Evolutionary conservation across 2,797 vertebrate species (phyloP), one percentile per base, ranked within the genome.

Genomic region (Rhinogobio ventralis): DNA sequence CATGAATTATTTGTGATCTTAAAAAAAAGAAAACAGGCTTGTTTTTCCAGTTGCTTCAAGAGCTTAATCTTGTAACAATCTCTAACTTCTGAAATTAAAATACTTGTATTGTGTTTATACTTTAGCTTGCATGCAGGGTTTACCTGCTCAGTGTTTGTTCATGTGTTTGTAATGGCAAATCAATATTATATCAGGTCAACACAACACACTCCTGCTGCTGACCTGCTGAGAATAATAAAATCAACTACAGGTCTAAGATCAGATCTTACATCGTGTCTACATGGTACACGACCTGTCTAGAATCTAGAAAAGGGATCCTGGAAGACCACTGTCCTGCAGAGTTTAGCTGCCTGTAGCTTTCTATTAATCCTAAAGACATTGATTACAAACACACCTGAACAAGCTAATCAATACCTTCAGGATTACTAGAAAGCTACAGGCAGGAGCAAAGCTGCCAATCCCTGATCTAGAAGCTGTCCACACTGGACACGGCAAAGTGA

Each of bases 121-220:
- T 67, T 68, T 67, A 80, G 62, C 39, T 79, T 78, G 60, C 42
- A 66, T 30, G 57, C 76, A 46, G 57, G 60, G 11, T 64, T 78
- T 66, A 14, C 39, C 25, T 28, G 9, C 19, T 57, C 73, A 55
- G 20, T 57, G 30, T 6, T 23, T 3, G 19, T 46, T 64, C 25
- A 46, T 10, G n/a, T n/a, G n/a, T n/a, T n/a, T n/a, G n/a, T 64
- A 17, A 46, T 7, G 57, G 39, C 39, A 79, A 78, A 78, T 64
- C 39, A 64, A 62, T 39, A 36, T 60, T 57, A 55, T 53, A 33
- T 64, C 57, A 46, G 74, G 74, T 64, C 39, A 64, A 46, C 51
- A 39, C 30, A 33, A 53, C 36, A 25, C 14, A 28, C n/a, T 28
- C 39, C 76, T 28, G 33, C 36, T 30, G 69, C 45, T 28, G n/a